Evolutionary conservation across 2,113 vertebrate species (phyloP).

Genomic region (Gracilinanus agilis): DNA sequence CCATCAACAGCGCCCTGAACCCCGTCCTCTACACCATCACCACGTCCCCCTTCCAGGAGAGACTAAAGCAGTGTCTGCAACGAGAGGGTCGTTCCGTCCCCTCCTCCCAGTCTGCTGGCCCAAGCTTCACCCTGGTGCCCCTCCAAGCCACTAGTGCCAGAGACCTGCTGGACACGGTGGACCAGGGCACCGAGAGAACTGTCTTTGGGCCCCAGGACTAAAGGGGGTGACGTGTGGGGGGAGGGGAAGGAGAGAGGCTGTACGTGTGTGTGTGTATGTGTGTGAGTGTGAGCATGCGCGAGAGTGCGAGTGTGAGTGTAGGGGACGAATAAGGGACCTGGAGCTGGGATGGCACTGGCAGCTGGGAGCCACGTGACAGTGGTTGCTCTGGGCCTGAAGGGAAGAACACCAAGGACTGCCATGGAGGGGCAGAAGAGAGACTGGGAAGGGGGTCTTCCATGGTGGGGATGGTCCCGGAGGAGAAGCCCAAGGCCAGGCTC

Average conservation of each 20-base stretch:
- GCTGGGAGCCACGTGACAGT: background rate
- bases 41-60: slow-evolving; percentile 66
- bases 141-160: background rate
- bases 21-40: slow-evolving; percentile 75
- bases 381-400: background rate
- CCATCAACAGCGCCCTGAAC: slow-evolving; percentile 74
- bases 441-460: too few relatives aligned
- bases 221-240: background rate
- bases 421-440: too few relatives aligned
- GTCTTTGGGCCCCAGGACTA: background rate
- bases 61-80: slow-evolving; percentile 59
- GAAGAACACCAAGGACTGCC: background rate
- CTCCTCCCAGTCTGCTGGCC: background rate
- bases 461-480: too few relatives aligned
- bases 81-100: background rate
- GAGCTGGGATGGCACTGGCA: background rate
- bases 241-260: background rate
- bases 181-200: background rate
- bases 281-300: too few relatives aligned
- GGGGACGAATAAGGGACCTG: background rate
- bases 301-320: background rate
- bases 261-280: background rate
- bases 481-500: too few relatives aligned
- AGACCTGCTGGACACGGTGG: background rate
- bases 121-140: background rate